Base-by-base conservation (phyloP, 2,113 vertebrate genomes). In the Anoura caudifer region DNA sequence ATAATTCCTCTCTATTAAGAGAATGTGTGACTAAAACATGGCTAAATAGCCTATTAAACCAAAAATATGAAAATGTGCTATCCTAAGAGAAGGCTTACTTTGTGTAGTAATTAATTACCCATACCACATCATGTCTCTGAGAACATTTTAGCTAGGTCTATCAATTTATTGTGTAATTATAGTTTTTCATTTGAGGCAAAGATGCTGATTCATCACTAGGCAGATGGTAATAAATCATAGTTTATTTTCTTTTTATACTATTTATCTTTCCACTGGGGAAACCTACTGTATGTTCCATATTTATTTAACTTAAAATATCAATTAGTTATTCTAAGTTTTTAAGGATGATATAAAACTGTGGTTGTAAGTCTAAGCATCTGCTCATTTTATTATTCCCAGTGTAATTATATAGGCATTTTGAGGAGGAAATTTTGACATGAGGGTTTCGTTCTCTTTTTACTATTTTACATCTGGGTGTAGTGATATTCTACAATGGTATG, bases 101-200 rank as follows among this genome's bases (percentile, higher is more conserved):
- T 54, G 82, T 65, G 19, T 31, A 82, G 33, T 76, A 96, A 94
- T 95, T 96, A 94, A 90, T 92, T 77, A 93, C 6, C 41, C 3
- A 45, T 38, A 90, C 2, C 61, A 79, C 41, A 63, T 33, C 73
- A 45, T 85, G 36, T 85, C 85, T 85, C 22, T 19, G 26, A 92
- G 72, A 93, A 93, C 0, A 43, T 59, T 91, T 83, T 56, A 41
- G 5, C 61, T 41, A 59, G 31, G 43, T 52, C 28, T 95, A 77
- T 26, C 38, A 93, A 47, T 67, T 54, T 92, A 76, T 59, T 6
- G 1, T 56, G 38, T 6, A 91, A 72, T 84, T 59, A 52, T 26
- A 56, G n/a, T 56, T 22, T 94, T 76, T 50, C 70, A 77, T 91
- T 77, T 88, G 28, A 82, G 54, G 24, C 19, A 96, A 92, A 92